Conservation (phyloP, 2,797 vertebrate species). For the Chiropotes sagulatus region DNA sequence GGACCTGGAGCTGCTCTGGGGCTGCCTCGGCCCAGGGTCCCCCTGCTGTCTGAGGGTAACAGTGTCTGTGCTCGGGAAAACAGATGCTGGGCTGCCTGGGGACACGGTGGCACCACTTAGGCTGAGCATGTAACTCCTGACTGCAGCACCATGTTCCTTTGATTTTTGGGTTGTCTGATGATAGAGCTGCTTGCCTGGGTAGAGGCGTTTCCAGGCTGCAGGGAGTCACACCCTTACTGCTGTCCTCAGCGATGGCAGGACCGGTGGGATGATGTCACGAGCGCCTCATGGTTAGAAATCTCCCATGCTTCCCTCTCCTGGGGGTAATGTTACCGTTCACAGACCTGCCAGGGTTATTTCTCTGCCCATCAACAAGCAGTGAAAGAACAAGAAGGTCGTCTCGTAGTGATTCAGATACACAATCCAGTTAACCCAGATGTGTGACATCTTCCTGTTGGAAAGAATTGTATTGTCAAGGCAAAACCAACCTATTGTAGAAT, state of each 20-base stretch:
- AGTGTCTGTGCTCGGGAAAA: background rate
- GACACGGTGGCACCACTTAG: background rate
- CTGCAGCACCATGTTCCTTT: rapidly evolving
- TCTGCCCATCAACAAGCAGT: background rate
- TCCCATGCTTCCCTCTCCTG: background rate
- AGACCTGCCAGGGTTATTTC: background rate
- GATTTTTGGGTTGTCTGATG: background rate
- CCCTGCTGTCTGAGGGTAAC: background rate
- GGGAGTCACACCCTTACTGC: background rate
- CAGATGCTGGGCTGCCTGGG: background rate
- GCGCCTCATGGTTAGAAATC: background rate
- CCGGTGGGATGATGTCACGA: background rate
- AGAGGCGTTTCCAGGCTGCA: background rate
- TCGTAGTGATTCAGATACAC: background rate
- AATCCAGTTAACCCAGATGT: background rate
- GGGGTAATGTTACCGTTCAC: background rate
- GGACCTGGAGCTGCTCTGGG: background rate
- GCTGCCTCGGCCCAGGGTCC: background rate
- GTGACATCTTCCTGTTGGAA: background rate
- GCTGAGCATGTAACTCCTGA: no score
- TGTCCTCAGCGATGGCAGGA: background rate
- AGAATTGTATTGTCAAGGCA: background rate
- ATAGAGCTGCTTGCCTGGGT: background rate
- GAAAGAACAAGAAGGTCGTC: background rate
- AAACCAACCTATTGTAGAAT: background rate